phyloP scores from a whole-genome alignment of 2,888 invertebrate genomes.

The Taphrorychus bicolor region DNA sequence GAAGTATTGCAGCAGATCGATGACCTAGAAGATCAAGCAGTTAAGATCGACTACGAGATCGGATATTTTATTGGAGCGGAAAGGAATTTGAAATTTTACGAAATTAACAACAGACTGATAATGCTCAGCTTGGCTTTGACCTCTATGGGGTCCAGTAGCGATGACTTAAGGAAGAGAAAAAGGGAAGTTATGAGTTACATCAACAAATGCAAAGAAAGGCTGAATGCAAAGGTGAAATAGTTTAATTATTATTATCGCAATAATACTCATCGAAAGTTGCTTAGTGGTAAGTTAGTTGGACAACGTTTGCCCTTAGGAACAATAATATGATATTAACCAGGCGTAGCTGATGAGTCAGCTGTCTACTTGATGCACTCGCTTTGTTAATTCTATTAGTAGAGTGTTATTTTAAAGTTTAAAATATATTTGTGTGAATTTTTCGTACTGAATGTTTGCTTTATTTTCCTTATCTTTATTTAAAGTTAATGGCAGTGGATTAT shows the following conservation, averaged over 20 bases:
- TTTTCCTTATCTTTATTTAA: background rate
- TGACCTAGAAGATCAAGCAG: slow-evolving; percentile 35
- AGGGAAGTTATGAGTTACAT: slow-evolving; percentile 41
- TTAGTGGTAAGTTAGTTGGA: background rate
- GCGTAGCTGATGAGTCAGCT: no score
- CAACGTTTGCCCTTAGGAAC: background rate
- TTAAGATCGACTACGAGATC: slow-evolving; percentile 40
- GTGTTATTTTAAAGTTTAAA: background rate
- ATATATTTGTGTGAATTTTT: background rate
- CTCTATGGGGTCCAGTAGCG: slow-evolving; percentile 40
- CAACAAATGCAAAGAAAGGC: slow-evolving; percentile 41
- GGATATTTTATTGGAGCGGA: slow-evolving; percentile 34
- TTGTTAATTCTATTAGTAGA: no score
- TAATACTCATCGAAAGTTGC: background rate
- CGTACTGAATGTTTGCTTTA: background rate
- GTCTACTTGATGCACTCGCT: no score
- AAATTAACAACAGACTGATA: slow-evolving; percentile 45
- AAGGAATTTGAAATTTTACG: slow-evolving; percentile 43
- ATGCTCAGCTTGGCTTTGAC: slow-evolving; percentile 43
- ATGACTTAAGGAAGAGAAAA: slow-evolving; percentile 42
- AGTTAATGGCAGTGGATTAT: background rate
- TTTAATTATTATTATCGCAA: background rate
- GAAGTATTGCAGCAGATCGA: slow-evolving; percentile 38
- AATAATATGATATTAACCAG: no score
- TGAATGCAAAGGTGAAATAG: slow-evolving; percentile 38